A percentile compares a stretch with the other conserved stretches of the same genome.
Evolutionary conservation across 2,888 invertebrate genomes (phyloP).

Genomic region (Volucella bombylans): DNA sequence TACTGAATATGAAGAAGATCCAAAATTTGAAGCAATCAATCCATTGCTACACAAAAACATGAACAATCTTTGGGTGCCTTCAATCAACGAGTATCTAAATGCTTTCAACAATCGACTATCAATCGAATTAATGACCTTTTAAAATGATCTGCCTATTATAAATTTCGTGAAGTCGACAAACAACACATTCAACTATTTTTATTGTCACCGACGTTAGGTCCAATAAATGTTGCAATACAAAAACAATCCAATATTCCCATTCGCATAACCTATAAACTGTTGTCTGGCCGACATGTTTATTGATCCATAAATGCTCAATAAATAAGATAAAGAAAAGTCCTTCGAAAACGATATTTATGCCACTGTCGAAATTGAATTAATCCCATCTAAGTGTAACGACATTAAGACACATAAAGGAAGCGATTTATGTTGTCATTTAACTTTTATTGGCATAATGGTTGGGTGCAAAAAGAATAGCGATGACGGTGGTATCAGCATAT

Average conservation of each 20-base stretch:
- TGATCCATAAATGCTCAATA: conserved; percentile 68
- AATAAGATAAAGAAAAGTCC: conserved; percentile 46
- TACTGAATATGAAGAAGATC: too few relatives aligned
- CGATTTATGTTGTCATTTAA: conserved; percentile 63
- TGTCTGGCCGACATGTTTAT: conserved; percentile 50
- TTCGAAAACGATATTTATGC: conserved; percentile 36
- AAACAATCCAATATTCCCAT: not conserved
- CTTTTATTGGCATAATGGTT: conserved; percentile 51
- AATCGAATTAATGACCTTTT: too few relatives aligned
- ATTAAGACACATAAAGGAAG: conserved; percentile 32
- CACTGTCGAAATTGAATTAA: conserved; percentile 67
- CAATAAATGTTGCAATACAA: too few relatives aligned
- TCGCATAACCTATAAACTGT: conserved; percentile 48
- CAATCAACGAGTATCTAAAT: too few relatives aligned
- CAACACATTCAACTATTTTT: too few relatives aligned
- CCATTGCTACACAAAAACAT: too few relatives aligned
- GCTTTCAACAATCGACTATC: too few relatives aligned
- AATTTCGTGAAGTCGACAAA: too few relatives aligned
- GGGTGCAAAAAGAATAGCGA: conserved; percentile 35
- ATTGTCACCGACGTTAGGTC: too few relatives aligned
- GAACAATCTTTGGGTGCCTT: too few relatives aligned
- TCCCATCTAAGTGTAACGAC: conserved; percentile 61
- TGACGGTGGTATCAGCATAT: conserved; percentile 13
- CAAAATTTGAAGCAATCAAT: too few relatives aligned
- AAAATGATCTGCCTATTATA: too few relatives aligned